Base-by-base conservation (phyloP, 2,888 invertebrate genomes). In the Salpingus planirostris region DNA sequence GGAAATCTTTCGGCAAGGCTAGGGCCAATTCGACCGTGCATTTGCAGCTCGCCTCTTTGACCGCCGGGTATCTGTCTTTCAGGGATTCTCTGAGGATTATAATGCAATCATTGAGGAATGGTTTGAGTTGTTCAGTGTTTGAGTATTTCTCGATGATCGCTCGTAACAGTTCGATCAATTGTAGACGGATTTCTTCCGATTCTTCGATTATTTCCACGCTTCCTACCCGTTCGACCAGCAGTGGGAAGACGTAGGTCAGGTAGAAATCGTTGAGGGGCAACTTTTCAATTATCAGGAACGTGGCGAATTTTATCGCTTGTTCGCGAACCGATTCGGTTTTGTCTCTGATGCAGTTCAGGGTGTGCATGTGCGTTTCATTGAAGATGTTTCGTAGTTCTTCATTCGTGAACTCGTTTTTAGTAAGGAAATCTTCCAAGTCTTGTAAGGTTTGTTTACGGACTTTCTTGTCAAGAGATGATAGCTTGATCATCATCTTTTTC, bases 101-200 rank as follows among this genome's bases (percentile, higher is more conserved):
- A 0, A 84, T 70, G 23, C 83, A 70, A 53, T 90, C 87, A 48
- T 81, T 78, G n/a, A 84, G 67, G 57, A 83, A 87, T 0, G 78
- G 71, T 32, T 70, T 67, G 8, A 85, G 60, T 27, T 74, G 68
- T 18, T 70, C 70, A 5, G 71, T 68, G 2, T 70, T 68, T 47
- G 70, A 67, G 51, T 82, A 83, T 44, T 74, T 76, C 3, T 68
- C 59, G 26, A 90, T 64, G 42, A 92, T 71, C 23, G 68, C 62
- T 33, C 70, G 68, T n/a, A 89, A 60, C 24, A 91, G 69, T 33
- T 69, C 57, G 1, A 90, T 61, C 29, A 84, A 68, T 22, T 76
- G 65, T 7, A 88, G 58, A 13, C 92, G 75, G 24, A 92, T 71
- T 69, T 95, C 93, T 65, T 95, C 93, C 0, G 79, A 78, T 21